Percentiles rank a stretch among this genome's conserved stretches.
These are phyloP conservation scores for Xiphorhynchus erythropygius DNA, from an alignment of 2,797 vertebrate species.

Conservation along the genomic window DNA sequence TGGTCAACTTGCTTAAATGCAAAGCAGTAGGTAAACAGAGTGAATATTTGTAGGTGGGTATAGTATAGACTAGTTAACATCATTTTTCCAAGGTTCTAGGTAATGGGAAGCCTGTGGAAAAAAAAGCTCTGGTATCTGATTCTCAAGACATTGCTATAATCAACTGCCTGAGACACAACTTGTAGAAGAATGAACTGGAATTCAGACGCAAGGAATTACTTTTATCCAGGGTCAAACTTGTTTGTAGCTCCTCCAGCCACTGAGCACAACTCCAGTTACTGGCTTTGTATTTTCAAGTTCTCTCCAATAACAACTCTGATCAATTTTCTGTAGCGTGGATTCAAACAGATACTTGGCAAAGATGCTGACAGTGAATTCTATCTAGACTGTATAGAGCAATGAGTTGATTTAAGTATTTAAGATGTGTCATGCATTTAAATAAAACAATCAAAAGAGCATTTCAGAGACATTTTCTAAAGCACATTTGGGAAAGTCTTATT, in stretches of 20 bases:
- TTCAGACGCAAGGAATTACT: not conserved
- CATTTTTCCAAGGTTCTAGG: not conserved
- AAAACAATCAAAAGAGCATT: not conserved
- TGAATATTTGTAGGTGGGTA: not conserved
- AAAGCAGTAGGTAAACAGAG: not conserved
- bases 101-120: not conserved
- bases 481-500: not conserved
- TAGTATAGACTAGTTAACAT: not conserved
- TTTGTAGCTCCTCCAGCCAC: not conserved
- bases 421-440: not conserved
- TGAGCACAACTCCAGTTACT: not conserved
- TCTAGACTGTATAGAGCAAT: not conserved
- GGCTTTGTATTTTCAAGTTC: not conserved
- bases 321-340: not conserved
- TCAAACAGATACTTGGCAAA: not conserved
- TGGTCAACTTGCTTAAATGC: not conserved
- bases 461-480: not conserved
- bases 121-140: not conserved
- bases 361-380: not conserved
- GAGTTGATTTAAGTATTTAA: not conserved
- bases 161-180: not conserved
- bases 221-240: not conserved
- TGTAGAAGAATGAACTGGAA: not conserved
- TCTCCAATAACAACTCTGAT: not conserved
- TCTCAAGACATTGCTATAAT: not conserved